Base-by-base conservation (phyloP, 2,797 vertebrate species). In the Aythya fuligula region DNA sequence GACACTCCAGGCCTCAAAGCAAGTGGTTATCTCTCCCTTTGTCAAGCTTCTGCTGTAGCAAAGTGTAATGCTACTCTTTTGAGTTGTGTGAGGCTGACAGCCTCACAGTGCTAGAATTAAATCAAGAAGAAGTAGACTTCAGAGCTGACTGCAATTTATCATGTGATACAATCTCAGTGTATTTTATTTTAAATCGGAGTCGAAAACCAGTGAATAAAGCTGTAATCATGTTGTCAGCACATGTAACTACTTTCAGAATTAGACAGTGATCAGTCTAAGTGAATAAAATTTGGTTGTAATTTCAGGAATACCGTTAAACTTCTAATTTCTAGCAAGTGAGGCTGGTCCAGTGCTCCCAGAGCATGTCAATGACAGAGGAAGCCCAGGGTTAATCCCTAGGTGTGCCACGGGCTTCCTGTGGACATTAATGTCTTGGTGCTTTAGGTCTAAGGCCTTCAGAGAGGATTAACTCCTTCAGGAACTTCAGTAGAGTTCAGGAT, bases 161-260 rank as follows among this genome's bases (percentile, higher is more conserved):
- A 92, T 94, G 78, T 96, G 95, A 87, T 91, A 89, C 57, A 85
- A 97, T 90, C 90, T 94, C 90, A 66, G 62, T 94, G 77, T 92
- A 90, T 94, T 95, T 96, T 95, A 95, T 93, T 95, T 94, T 91
- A 94, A 96, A 89, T 91, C 85, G 87, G 66, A 95, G 87, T 84
- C 87, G 89, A 94, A 95, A 97, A 96, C 3, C 73, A 57, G 41
- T 92, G 95, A 95, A 92, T 93, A 95, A 95, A 96, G 95, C 94
- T 91, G 75, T 94, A 96, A 95, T 95, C 87, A 95, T 94, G 81
- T 58, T 97, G 96, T 95, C 96, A 96, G 92, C 66, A 84, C 87
- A 96, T 85, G 43, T 94, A 97, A 81, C 89, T 94, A 78, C 92
- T 89, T 92, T 95, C 87, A 93, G 78, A 96, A 92, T 96, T 93